Evolutionary conservation across 2,888 invertebrate genomes (phyloP).

Genomic region (Ichneumoninae sp.): DNA sequence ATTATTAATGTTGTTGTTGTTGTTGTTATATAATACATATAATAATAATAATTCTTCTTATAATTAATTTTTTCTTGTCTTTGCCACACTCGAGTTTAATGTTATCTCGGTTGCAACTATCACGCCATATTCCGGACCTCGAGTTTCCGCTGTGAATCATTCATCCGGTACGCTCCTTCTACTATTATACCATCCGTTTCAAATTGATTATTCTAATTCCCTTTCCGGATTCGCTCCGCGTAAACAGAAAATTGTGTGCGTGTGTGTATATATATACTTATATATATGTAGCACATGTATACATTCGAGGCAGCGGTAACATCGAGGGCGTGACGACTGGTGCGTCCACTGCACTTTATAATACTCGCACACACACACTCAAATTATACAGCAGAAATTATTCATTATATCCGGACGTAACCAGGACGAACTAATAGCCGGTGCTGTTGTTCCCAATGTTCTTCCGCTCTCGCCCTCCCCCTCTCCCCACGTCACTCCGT

Average conservation of each 20-base stretch:
- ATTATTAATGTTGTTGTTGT: too few relatives aligned
- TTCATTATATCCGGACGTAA: slow-evolving; percentile 60
- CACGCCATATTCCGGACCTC: slow-evolving; percentile 5
- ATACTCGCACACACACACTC: slow-evolving; percentile 22
- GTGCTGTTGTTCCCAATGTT: slow-evolving; percentile 33
- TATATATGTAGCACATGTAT: not conserved
- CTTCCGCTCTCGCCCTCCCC: slow-evolving; percentile 6
- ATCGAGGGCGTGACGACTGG: slow-evolving; percentile 53
- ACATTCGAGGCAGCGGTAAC: slow-evolving; percentile 26
- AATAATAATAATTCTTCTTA: too few relatives aligned
- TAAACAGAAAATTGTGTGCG: not conserved
- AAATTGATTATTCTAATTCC: slow-evolving; percentile 64
- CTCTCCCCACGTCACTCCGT: not conserved
- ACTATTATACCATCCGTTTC: slow-evolving; percentile 42
- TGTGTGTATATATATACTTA: not conserved
- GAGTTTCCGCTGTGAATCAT: slow-evolving; percentile 55
- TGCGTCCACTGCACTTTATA: slow-evolving; percentile 27
- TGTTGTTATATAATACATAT: too few relatives aligned
- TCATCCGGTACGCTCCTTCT: slow-evolving; percentile 53
- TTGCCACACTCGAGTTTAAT: not conserved
- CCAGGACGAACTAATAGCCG: slow-evolving; percentile 48
- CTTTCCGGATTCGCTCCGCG: slow-evolving; percentile 50
- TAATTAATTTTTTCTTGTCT: not conserved
- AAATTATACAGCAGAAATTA: slow-evolving; percentile 61
- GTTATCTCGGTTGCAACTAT: not conserved